phyloP scores from a whole-genome alignment of 2,113 vertebrate species.

The Clinocottus analis region DNA sequence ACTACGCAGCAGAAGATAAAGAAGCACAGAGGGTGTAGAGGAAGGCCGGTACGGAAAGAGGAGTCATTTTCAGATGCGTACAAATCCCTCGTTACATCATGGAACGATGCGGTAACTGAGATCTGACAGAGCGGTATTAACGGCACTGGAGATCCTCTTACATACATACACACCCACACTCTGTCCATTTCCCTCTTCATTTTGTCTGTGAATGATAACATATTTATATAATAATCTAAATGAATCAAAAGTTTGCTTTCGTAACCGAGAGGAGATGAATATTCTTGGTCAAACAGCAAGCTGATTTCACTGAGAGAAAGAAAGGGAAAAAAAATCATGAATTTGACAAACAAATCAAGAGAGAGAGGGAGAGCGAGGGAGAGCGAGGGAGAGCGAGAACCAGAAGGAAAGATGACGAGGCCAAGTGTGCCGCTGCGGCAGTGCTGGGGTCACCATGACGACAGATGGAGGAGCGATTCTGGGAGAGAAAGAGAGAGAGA shows the following conservation, averaged over 20 bases:
- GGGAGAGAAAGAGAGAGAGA: constrained; percentile 8
- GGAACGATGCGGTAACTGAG: constrained; percentile 36
- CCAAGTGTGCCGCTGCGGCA: constrained; percentile 54
- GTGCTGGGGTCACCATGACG: constrained; percentile 68
- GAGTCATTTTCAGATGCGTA: not conserved
- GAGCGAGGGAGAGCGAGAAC: not conserved
- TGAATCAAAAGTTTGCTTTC: not conserved
- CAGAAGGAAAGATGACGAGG: constrained; percentile 24
- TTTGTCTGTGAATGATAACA: not conserved
- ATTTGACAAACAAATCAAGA: constrained; percentile 49
- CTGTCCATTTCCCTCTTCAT: not conserved
- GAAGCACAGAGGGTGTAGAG: not conserved
- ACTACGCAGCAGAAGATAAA: constrained; percentile 29
- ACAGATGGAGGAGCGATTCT: constrained; percentile 53
- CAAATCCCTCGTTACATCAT: constrained; percentile 14
- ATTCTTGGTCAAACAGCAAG: not conserved
- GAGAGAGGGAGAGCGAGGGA: not conserved
- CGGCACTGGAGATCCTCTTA: constrained; percentile 55
- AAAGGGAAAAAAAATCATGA: not conserved
- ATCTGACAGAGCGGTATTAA: constrained; percentile 35
- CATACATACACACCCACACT: not conserved
- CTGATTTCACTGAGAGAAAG: not conserved
- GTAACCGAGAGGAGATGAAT: not conserved
- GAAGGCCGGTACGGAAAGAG: constrained; percentile 19
- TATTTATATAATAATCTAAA: not conserved